Conservation (phyloP, 2,797 vertebrate species). For the Apogon talboti region DNA sequence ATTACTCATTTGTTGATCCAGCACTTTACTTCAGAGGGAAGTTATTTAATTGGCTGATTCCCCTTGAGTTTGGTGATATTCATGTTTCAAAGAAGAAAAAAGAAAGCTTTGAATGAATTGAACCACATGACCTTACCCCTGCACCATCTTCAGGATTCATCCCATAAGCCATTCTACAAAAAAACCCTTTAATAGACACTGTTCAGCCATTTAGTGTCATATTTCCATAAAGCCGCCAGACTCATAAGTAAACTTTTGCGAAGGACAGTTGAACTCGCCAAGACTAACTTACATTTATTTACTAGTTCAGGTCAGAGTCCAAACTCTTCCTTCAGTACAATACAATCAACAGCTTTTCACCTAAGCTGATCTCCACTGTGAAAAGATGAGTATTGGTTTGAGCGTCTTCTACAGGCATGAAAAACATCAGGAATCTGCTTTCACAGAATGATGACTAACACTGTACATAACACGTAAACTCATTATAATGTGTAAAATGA, state of each 20-base stretch:
- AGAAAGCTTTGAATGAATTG: slow-evolving; percentile 20
- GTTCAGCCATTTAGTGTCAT: background rate
- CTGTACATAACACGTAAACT: no score
- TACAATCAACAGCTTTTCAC: no score
- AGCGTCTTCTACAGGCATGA: no score
- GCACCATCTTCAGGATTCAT: slow-evolving; percentile 5
- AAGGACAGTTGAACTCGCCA: background rate
- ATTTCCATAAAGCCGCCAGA: slow-evolving; percentile 7
- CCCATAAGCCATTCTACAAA: background rate
- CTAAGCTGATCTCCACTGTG: no score
- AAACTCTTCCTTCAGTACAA: no score
- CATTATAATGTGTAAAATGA: no score
- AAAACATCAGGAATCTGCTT: no score
- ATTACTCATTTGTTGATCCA: background rate
- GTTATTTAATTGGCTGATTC: background rate
- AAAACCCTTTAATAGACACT: background rate
- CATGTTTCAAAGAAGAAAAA: slow-evolving; percentile 20
- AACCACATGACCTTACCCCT: slow-evolving; percentile 15
- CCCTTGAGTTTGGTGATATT: slow-evolving; percentile 11
- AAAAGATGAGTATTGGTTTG: no score
- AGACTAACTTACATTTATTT: no score
- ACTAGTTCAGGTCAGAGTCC: no score
- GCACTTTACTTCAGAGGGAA: background rate
- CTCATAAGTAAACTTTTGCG: background rate
- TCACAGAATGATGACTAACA: no score